Conservation (phyloP, 2,888 invertebrate genomes). For the Romanomermis culicivorax region DNA sequence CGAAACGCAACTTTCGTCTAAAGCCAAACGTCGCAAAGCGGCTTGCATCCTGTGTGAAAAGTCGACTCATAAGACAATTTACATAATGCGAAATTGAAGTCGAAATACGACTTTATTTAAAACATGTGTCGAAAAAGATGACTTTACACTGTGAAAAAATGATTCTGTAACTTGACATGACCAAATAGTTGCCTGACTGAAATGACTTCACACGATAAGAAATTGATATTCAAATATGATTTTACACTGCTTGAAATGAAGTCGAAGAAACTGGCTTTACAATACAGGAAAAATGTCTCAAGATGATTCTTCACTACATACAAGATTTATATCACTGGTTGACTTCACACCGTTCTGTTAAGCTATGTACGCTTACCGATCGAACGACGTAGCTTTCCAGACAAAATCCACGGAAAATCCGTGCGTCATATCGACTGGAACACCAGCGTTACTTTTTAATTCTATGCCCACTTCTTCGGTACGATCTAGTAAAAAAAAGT, state of each 20-base stretch:
- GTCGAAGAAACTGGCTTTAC: too few relatives aligned
- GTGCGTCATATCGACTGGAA: slow-evolving; percentile 75
- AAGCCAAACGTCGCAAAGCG: slow-evolving; percentile 77
- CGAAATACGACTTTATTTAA: slow-evolving; percentile 1
- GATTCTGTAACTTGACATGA: too few relatives aligned
- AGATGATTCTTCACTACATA: too few relatives aligned
- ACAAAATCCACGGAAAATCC: slow-evolving; percentile 96
- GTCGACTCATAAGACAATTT: too few relatives aligned
- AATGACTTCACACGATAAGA: too few relatives aligned
- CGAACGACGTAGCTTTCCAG: slow-evolving; percentile 96
- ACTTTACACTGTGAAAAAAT: not conserved
- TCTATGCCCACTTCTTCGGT: slow-evolving; percentile 96
- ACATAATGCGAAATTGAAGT: not conserved
- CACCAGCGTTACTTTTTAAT: slow-evolving; percentile 67
- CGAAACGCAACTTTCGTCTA: slow-evolving; percentile 85
- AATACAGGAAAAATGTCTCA: too few relatives aligned
- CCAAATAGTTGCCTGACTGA: too few relatives aligned
- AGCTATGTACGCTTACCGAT: slow-evolving; percentile 49
- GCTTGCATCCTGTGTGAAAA: slow-evolving; percentile 89
- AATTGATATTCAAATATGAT: too few relatives aligned
- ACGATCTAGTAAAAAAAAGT: slow-evolving; percentile 44
- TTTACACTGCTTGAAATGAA: too few relatives aligned
- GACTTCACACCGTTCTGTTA: too few relatives aligned
- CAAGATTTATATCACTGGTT: too few relatives aligned
- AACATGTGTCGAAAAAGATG: too few relatives aligned